Evolutionary conservation across 2,113 vertebrate genomes (phyloP), one percentile per base, ranked within the genome.

Genomic region (Eonycteris spelaea): DNA sequence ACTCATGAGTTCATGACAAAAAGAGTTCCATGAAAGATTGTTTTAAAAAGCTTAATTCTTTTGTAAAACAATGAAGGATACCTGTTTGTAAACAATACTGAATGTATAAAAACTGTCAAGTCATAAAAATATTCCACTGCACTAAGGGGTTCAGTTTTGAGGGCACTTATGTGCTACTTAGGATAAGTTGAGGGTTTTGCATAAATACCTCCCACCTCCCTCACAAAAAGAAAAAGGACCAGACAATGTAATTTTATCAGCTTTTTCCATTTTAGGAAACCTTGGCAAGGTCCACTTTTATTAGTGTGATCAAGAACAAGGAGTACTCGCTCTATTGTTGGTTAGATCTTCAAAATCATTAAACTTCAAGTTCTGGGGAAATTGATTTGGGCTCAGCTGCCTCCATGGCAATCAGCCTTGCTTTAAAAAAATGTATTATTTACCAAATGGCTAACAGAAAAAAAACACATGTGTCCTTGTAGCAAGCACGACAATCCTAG

Each of bases 341-440:
- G 16, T 68, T 70, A 57, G 12, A 43, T 82, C 48, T 85, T 77
- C 16, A 48, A 13, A 70, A 68, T 75, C 83, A 65, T 73, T 80
- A 90, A 15, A 73, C 88, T 84, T 91, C 45, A 77, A 78, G 40
- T 3, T 51, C 40, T 51, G 40, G 5, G 26, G 30, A 61, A 73
- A 79, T 30, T 55, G 71, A 35, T 86, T 55, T n/a, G 22, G 43
- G 21, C 63, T 92, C 67, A 63, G 70, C 40, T 82, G 67, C 77
- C 85, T 86, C 80, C 30, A 33, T 45, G 53, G 16, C 40, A 75
- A 61, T 86, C 48, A 59, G 51, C 26, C 24, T 63, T 35, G 48
- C 38, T 95, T 94, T 51, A 77, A 53, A 92, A 92, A 75, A 61
- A 68, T 53, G 45, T 30, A 48, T 92, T 73, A 24, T 91, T 78